Evolutionary conservation across 1,140 invertebrate genomes (phyloP).

Genomic region (Nasonia longicornis): DNA sequence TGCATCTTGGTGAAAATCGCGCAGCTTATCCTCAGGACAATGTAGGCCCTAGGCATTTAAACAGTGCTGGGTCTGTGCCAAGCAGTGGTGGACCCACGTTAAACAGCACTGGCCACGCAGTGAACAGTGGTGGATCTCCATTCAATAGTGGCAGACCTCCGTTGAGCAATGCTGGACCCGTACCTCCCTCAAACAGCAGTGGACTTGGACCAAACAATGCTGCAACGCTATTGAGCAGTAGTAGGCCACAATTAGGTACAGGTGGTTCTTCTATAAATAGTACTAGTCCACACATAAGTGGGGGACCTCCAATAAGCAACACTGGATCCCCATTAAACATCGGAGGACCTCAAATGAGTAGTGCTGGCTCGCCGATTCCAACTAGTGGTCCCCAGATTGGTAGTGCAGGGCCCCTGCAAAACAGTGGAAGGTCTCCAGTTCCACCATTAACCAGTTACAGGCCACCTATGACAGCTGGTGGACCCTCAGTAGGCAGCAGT

Average conservation of each 20-base stretch:
- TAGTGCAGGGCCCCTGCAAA: neutral
- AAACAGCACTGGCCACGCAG: neutral
- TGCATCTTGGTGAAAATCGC: slow-evolving; percentile 16
- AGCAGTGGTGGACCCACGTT: neutral
- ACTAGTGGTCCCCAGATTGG: neutral
- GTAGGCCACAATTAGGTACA: neutral
- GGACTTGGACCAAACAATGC: neutral
- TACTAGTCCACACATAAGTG: neutral
- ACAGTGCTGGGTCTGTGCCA: neutral
- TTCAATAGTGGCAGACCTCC: neutral
- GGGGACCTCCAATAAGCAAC: neutral
- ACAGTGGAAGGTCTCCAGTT: neutral
- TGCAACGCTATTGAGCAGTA: neutral
- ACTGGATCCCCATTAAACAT: neutral
- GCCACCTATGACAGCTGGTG: neutral
- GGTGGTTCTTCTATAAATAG: neutral
- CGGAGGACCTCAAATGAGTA: slow-evolving; percentile 1
- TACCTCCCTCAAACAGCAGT: neutral
- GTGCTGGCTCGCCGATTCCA: neutral
- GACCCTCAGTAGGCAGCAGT: neutral
- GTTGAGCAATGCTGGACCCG: neutral
- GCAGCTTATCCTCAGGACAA: slow-evolving; percentile 13
- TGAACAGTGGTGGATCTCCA: neutral
- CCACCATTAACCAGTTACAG: neutral
- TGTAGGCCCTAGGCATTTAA: slow-evolving; percentile 4